Percentiles rank a stretch among this genome's conserved stretches.
Conservation (phyloP, 2,797 vertebrate species). For the Rhinatrema bivittatum region DNA sequence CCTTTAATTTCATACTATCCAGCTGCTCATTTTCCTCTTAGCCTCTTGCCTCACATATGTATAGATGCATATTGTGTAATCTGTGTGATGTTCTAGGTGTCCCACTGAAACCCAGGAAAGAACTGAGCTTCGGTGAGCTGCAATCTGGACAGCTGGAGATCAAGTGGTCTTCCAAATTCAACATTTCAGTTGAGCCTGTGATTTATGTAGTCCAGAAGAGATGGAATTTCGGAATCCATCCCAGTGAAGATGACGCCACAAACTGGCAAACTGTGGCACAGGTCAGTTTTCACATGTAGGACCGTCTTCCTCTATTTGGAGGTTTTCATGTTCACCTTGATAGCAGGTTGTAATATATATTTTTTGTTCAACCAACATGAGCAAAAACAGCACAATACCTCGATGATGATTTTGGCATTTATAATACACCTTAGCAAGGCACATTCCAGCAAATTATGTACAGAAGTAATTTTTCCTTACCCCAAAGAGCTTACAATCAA, state of each 20-base stretch:
- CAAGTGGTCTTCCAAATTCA: conserved; percentile 93
- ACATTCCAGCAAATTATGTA: too few species aligned
- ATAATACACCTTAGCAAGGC: too few species aligned
- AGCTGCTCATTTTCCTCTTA: background rate
- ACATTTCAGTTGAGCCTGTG: conserved; percentile 89
- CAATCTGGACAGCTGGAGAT: conserved; percentile 77
- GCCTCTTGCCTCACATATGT: background rate
- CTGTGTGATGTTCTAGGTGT: conserved; percentile 50
- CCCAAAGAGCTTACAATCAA: too few species aligned
- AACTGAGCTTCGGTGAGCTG: conserved; percentile 78
- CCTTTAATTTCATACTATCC: background rate
- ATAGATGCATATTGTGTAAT: background rate
- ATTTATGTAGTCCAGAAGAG: conserved; percentile 86
- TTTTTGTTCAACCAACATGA: too few species aligned
- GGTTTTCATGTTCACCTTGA: too few species aligned
- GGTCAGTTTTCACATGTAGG: conserved; percentile 64
- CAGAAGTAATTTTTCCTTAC: too few species aligned
- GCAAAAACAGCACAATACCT: too few species aligned
- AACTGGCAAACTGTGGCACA: conserved; percentile 83
- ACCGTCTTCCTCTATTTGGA: too few species aligned
- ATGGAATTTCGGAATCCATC: conserved; percentile 93
- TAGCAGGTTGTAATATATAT: too few species aligned
- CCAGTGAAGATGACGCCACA: conserved; percentile 84
- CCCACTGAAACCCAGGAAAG: conserved; percentile 91
- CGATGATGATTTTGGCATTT: too few species aligned